phyloP scores from a whole-genome alignment of 2,888 invertebrate species.

The Enchytraeus crypticus region DNA sequence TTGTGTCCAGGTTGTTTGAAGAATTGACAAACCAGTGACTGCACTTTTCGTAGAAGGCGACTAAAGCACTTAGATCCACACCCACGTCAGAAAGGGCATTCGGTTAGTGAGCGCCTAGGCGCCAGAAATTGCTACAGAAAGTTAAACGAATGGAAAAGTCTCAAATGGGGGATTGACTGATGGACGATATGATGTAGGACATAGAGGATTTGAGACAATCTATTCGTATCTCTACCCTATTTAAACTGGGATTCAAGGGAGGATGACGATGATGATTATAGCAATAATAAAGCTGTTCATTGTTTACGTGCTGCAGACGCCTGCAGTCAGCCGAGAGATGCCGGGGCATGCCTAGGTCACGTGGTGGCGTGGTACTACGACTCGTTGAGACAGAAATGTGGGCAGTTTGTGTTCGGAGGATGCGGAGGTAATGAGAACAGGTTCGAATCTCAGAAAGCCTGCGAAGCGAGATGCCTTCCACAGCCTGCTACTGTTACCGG shows the following conservation, averaged over 20 bases:
- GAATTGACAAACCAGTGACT: no score
- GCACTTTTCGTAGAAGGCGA: no score
- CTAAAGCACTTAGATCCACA: no score
- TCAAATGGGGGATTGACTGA: not conserved
- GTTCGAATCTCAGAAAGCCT: conserved; percentile 32
- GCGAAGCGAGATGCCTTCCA: conserved; percentile 24
- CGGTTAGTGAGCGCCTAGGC: no score
- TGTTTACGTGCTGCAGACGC: conserved; percentile 6
- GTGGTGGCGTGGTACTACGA: conserved; percentile 20
- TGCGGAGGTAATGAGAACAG: conserved; percentile 70
- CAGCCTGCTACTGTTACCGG: not conserved
- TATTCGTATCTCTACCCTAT: no score
- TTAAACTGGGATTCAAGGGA: no score
- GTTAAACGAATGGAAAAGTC: not conserved
- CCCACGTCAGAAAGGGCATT: no score
- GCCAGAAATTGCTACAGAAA: not conserved
- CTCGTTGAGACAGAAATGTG: conserved; percentile 54
- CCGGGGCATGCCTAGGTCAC: conserved; percentile 18
- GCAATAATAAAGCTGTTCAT: not conserved
- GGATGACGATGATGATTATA: no score
- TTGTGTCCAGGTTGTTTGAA: no score
- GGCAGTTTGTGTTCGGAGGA: conserved; percentile 74
- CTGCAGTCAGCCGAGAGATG: conserved; percentile 12
- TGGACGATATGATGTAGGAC: no score
- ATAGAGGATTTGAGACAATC: no score